phyloP scores from a whole-genome alignment of 2,888 invertebrate genomes.

The Malthinus seriepunctatus region DNA sequence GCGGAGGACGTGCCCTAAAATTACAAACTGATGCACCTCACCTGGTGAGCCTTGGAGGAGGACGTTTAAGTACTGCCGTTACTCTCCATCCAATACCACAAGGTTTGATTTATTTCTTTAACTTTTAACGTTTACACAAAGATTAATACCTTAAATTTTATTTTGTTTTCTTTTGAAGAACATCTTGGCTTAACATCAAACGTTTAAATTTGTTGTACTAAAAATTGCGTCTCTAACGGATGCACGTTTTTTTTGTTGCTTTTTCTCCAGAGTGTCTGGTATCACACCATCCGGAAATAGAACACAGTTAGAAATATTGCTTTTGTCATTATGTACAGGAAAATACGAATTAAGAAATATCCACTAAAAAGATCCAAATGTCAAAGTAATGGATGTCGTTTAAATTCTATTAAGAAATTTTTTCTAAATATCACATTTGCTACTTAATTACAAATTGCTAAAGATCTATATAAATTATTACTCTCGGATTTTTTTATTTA shows the following conservation, averaged over 20 bases:
- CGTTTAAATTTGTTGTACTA: background rate
- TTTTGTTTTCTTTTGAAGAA: too few relatives aligned
- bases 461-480: too few relatives aligned
- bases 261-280: background rate
- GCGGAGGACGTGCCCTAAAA: slow-evolving; percentile 62
- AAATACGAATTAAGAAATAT: too few relatives aligned
- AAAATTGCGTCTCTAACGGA: slow-evolving; percentile 2
- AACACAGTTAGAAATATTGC: background rate
- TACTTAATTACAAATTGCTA: too few relatives aligned
- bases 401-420: too few relatives aligned
- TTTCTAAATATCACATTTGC: too few relatives aligned
- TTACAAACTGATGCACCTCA: slow-evolving; percentile 84
- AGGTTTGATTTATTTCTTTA: slow-evolving; percentile 60
- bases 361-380: too few relatives aligned
- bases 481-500: too few relatives aligned
- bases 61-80: slow-evolving; percentile 88
- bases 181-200: background rate
- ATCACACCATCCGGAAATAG: slow-evolving; percentile 1
- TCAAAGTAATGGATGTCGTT: too few relatives aligned
- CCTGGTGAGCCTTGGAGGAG: slow-evolving; percentile 88
- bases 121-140: slow-evolving; percentile 32
- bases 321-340: too few relatives aligned
- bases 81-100: slow-evolving; percentile 87
- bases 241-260: slow-evolving; percentile 13
- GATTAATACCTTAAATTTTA: too few relatives aligned